Base-by-base conservation (phyloP, 2,797 vertebrate species). In the Chelidonichthys spinosus region DNA sequence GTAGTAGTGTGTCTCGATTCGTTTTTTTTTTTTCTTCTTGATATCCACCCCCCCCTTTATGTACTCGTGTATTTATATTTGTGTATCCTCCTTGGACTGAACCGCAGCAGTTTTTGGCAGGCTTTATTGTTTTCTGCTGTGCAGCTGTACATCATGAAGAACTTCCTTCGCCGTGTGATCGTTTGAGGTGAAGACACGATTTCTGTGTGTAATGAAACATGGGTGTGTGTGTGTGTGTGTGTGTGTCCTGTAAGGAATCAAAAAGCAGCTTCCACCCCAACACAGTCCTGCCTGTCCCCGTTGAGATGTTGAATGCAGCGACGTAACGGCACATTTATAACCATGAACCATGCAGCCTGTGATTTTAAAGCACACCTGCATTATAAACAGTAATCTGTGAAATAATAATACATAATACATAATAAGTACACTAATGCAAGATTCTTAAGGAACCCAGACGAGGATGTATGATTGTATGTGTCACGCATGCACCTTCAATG, bases 91-190 rank as follows among this genome's bases (percentile, higher is more conserved):
- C 73, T 50, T 70, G 90, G 90, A 87, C 72, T 42, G 49, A 64
- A 63, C 70, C 40, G 13, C 78, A 74, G 84, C 63, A 53, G 65
- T 81, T 89, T 88, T 86, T 89, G 85, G 78, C 84, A 74, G 84
- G 68, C 84, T 91, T 89, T 89, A 90, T 92, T 92, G 87, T 92
- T 93, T 92, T 93, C 86, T 78, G 74, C 87, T 88, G 85, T 87
- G 87, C 91, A 92, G 90, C 84, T 94, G 90, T 86, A 92, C 82
- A 88, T 92, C 87, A 77, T 89, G 77, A 81, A 89, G 85, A 72
- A 81, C 78, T 74, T 73, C 60, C 61, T 81, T 87, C 84, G 80
- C 63, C 73, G 81, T 87, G 85, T 83, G 72, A 82, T 61, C 63
- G 81, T 76, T 63, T 72, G 81, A 82, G 64, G 68, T 79, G 74